A percentile compares a stretch with the other conserved stretches of the same genome.
phyloP scores from a whole-genome alignment of 2,888 invertebrate genomes.

The Auanema sp. region DNA sequence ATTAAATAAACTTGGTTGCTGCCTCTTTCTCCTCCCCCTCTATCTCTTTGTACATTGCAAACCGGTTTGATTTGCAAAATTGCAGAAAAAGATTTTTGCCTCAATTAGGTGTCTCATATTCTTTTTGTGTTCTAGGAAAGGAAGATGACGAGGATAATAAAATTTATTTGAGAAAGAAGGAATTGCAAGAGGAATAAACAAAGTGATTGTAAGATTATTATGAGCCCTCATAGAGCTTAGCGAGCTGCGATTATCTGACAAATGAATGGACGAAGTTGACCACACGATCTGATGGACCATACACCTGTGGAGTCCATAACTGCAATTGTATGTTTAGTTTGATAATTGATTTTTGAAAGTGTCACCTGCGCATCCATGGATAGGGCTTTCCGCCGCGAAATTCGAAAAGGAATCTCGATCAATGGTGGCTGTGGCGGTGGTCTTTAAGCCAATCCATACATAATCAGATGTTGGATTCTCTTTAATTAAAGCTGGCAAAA shows the following conservation, averaged over 20 bases:
- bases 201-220: background rate
- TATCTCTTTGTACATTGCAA: too few species aligned
- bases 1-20: too few species aligned
- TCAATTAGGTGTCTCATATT: too few species aligned
- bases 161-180: background rate
- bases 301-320: constrained; percentile 36
- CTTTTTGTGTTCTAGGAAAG: background rate
- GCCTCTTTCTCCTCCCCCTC: too few species aligned
- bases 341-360: background rate
- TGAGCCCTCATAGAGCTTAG: background rate
- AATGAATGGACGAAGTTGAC: constrained; percentile 42
- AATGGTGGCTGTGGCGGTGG: constrained; percentile 30
- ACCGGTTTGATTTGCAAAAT: too few species aligned
- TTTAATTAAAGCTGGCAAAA: constrained; percentile 25
- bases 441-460: constrained; percentile 53
- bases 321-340: constrained; percentile 5
- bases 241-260: constrained; percentile 25
- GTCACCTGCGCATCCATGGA: constrained; percentile 39
- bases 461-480: constrained; percentile 30
- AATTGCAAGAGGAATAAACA: constrained; percentile 1
- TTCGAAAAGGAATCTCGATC: constrained; percentile 33
- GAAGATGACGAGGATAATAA: background rate
- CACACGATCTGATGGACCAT: constrained; percentile 40
- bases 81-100: too few species aligned
- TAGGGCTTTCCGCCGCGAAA: constrained; percentile 36